These are phyloP conservation scores for Chelonus formosanus DNA, from an alignment of 2,888 invertebrate genomes.

Conservation along the genomic window DNA sequence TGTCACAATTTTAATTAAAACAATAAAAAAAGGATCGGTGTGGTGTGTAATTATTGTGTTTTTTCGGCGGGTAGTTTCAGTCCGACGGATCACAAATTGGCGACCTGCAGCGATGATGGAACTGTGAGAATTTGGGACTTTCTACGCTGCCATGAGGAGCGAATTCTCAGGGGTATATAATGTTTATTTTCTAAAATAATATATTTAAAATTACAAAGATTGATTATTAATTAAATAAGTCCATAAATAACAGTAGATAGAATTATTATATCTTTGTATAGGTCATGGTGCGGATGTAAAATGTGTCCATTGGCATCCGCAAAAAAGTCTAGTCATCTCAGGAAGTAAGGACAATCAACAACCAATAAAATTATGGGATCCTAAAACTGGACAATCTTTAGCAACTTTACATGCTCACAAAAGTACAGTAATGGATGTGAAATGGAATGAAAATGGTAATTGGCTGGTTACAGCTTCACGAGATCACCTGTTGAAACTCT, in stretches of 20 bases:
- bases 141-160: slow-evolving; percentile 94
- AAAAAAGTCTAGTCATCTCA: slow-evolving; percentile 94
- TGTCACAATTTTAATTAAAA: slow-evolving; percentile 12
- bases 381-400: slow-evolving; percentile 92
- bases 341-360: slow-evolving; percentile 99
- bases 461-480: slow-evolving; percentile 99
- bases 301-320: slow-evolving; percentile 99
- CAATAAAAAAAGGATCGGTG: slow-evolving; percentile 25
- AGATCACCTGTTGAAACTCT: slow-evolving; percentile 96
- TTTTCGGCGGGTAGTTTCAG: slow-evolving; percentile 83
- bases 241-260: not conserved
- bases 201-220: not conserved
- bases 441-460: slow-evolving; percentile 99
- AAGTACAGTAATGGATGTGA: slow-evolving; percentile 98
- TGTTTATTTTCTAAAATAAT: slow-evolving; percentile 9
- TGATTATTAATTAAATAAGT: slow-evolving; percentile 19
- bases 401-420: slow-evolving; percentile 99
- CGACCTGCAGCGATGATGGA: slow-evolving; percentile 99
- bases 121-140: slow-evolving; percentile 99
- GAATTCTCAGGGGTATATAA: slow-evolving; percentile 79
- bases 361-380: slow-evolving; percentile 99
- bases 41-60: slow-evolving; percentile 43
- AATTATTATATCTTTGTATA: slow-evolving; percentile 47
- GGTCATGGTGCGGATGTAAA: slow-evolving; percentile 99
- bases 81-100: slow-evolving; percentile 98